phyloP scores from a whole-genome alignment of 2,797 vertebrate species.

The Sebastes variabilis region DNA sequence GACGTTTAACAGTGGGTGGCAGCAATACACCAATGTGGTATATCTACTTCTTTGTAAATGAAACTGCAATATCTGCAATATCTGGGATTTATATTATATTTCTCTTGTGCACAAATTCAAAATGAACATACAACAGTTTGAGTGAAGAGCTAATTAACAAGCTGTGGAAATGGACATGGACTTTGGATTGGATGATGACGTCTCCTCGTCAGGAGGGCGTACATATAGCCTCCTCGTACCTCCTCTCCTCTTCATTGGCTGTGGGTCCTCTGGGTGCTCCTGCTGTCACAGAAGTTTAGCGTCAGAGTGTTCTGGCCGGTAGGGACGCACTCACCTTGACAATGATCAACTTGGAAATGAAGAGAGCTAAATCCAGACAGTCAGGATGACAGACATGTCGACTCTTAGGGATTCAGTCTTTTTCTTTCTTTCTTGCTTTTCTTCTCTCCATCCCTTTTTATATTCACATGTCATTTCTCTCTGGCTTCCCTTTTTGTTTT shows the following conservation, averaged over 20 bases:
- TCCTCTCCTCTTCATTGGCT: conserved; percentile 3
- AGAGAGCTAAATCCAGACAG: conserved; percentile 40
- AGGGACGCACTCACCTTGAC: conserved; percentile 67
- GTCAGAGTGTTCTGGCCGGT: conserved; percentile 34
- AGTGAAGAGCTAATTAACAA: neutral
- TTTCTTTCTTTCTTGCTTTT: neutral
- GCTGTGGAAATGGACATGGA: neutral
- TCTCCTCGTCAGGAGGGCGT: neutral
- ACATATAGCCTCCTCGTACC: neutral
- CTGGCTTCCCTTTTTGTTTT: neutral
- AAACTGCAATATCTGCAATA: neutral
- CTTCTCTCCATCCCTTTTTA: no score
- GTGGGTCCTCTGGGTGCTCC: conserved; percentile 47
- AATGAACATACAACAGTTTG: neutral
- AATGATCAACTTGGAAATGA: conserved; percentile 55
- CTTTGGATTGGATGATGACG: conserved; percentile 6
- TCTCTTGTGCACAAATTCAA: neutral
- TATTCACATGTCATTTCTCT: neutral
- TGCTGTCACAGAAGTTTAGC: conserved; percentile 65
- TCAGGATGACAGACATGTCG: conserved; percentile 29
- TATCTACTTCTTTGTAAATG: neutral
- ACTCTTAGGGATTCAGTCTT: conserved; percentile 14
- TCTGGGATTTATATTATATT: neutral
- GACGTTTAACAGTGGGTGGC: neutral
- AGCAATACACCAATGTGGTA: neutral